Base-by-base conservation (phyloP, 2,797 vertebrate species). In the Melopsittacus undulatus region DNA sequence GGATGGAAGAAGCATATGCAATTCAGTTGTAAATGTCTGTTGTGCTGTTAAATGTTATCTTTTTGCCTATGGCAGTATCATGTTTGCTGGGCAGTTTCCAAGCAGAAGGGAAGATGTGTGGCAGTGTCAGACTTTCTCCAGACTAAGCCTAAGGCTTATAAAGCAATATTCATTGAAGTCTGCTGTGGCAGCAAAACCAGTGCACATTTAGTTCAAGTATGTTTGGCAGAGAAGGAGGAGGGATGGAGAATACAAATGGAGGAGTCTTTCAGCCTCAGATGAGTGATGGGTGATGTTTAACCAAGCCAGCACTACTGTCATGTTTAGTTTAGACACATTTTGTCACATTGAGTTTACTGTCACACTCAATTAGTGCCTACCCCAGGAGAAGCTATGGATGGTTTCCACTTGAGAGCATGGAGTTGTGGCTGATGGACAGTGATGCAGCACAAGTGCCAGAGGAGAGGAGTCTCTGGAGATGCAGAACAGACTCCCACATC, bases 121-220 rank as follows among this genome's bases (percentile, higher is more conserved):
- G 27, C 54, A 30, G 22, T 34, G 76, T 29, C 52, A 69, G 68
- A 9, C 13, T 78, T 88, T 51, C 22, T 34, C 51, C 74, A 73
- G 80, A 12, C 38, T 13, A 12, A 83, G 48, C 73, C 59, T 54
- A 24, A 51, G n/a, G 82, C 30, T 74, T 67, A 18, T 26, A 32
- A 27, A 67, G n/a, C 46, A 22, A 7, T 24, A 16, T 83, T 79
- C 10, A 32, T 19, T 63, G 13, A 11, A 74, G n/a, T 48, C 74
- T 87, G 42, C 62, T 40, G 21, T 6, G 49, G 40, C 30, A 64
- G 54, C 49, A 45, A 57, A 73, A 75, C 0, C 18, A 73, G 23
- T 2, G 3, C 10, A 11, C 6, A 0, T 57, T 59, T 30, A 5
- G 9, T n/a, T 85, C 8, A 27, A 69, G 26, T 32, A 26, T 0